A percentile compares a stretch with the other conserved stretches of the same genome.
These are phyloP conservation scores for Agrypnus murinus DNA, from an alignment of 2,888 invertebrate genomes.

Conservation along the genomic window DNA sequence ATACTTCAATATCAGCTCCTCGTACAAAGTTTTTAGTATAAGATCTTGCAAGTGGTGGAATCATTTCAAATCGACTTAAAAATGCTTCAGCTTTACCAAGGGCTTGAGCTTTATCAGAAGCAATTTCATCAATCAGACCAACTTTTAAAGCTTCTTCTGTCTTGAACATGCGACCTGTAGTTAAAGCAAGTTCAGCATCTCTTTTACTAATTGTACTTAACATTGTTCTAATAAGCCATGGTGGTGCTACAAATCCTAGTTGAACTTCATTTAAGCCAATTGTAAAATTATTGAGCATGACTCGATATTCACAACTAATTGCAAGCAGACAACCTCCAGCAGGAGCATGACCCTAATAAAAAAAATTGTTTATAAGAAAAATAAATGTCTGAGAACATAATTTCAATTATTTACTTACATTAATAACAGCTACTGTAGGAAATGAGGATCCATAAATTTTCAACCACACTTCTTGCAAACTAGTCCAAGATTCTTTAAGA, in stretches of 20 bases:
- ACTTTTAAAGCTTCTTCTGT: conserved; percentile 85
- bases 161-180: conserved; percentile 81
- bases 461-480: conserved; percentile 87
- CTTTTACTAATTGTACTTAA: conserved; percentile 80
- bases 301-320: conserved; percentile 87
- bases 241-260: conserved; percentile 86
- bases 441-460: conserved; percentile 82
- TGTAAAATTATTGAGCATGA: conserved; percentile 86
- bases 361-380: too few species aligned
- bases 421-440: conserved; percentile 88
- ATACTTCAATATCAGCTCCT: conserved; percentile 71
- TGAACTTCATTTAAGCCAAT: conserved; percentile 93
- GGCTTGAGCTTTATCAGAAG: conserved; percentile 79
- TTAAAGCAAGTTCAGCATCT: conserved; percentile 84
- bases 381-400: too few species aligned
- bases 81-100: conserved; percentile 80
- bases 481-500: conserved; percentile 82
- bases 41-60: conserved; percentile 77
- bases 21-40: conserved; percentile 76
- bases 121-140: conserved; percentile 86
- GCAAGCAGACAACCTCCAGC: conserved; percentile 90
- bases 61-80: conserved; percentile 78
- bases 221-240: conserved; percentile 81
- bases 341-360: conserved; percentile 85
- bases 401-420: too few species aligned